phyloP scores from a whole-genome alignment of 2,113 vertebrate species.

The Antigone vipio region DNA sequence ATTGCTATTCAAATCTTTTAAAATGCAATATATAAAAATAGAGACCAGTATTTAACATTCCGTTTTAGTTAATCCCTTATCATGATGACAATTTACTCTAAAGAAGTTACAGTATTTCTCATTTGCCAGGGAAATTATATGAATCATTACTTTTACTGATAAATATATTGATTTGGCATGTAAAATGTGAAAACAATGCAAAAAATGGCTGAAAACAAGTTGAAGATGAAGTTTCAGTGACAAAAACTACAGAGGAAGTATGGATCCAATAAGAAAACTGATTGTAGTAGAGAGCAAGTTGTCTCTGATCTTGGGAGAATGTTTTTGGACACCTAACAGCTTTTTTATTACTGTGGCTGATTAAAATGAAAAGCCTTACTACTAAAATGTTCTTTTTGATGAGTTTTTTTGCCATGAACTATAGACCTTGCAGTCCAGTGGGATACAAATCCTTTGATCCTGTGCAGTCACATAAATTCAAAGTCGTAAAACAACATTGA shows the following conservation, averaged over 20 bases:
- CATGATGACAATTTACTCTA: background rate
- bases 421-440: constrained; percentile 76
- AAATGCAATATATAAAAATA: background rate
- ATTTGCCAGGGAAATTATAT: background rate
- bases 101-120: background rate
- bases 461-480: constrained; percentile 78
- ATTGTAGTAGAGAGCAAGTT: constrained; percentile 58
- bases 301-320: constrained; percentile 81
- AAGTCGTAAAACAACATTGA: constrained; percentile 79
- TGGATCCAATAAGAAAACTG: constrained; percentile 77
- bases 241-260: constrained; percentile 66
- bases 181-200: constrained; percentile 43
- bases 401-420: constrained; percentile 81
- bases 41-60: background rate
- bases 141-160: background rate
- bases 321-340: constrained; percentile 82
- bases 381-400: constrained; percentile 83
- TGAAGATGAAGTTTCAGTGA: constrained; percentile 63
- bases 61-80: background rate
- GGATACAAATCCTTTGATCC: constrained; percentile 81
- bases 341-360: constrained; percentile 81
- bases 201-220: constrained; percentile 55
- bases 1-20: background rate
- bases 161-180: background rate
- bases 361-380: constrained; percentile 81